A percentile compares a stretch with the other conserved stretches of the same genome.
Evolutionary conservation across 2,888 invertebrate genomes (phyloP).

Genomic region (Tubulanus polymorphus): DNA sequence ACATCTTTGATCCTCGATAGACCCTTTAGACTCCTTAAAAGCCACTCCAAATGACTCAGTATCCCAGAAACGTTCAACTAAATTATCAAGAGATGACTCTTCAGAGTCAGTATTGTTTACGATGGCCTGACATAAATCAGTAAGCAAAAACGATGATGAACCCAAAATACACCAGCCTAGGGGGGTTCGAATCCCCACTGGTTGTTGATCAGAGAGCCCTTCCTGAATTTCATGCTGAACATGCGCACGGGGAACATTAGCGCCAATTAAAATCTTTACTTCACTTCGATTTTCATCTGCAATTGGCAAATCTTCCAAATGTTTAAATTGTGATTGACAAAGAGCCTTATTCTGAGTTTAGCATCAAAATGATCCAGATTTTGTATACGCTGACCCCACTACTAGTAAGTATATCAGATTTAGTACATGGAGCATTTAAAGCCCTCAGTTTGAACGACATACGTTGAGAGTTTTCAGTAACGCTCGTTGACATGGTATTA

Average conservation of each 20-base stretch:
- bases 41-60: constrained; percentile 2
- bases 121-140: background rate
- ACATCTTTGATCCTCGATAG: background rate
- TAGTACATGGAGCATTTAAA: no score
- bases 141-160: background rate
- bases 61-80: background rate
- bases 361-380: no score
- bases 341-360: no score
- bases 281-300: no score
- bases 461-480: background rate
- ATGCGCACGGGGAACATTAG: background rate
- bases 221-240: background rate
- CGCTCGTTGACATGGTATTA: background rate
- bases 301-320: no score
- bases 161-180: background rate
- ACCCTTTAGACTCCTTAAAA: background rate
- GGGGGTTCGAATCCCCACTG: background rate
- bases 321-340: no score
- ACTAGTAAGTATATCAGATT: no score
- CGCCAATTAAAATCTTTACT: background rate
- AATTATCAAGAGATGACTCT: background rate
- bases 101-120: background rate
- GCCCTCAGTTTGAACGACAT: background rate
- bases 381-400: no score
- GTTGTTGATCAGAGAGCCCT: background rate